Percentiles rank a stretch among this genome's conserved stretches.
phyloP scores from a whole-genome alignment of 2,888 invertebrate genomes.

The Thymelicus sylvestris region DNA sequence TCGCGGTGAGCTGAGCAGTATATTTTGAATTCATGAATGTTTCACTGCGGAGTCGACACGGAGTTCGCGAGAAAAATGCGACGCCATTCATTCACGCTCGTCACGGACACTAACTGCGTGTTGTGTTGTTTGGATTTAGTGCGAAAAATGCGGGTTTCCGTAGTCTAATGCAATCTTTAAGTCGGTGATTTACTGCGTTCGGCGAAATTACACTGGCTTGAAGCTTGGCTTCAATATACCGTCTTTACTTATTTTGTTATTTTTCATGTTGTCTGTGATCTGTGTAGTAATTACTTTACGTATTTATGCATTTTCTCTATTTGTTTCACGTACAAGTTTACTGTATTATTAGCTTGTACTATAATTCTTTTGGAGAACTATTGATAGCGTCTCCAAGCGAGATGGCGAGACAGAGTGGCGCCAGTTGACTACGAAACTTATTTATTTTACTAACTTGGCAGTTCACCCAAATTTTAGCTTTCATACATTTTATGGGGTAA shows the following conservation, averaged over 20 bases:
- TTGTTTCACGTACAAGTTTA: not conserved
- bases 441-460: constrained; percentile 34
- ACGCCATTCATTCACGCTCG: constrained; percentile 76
- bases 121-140: constrained; percentile 75
- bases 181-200: constrained; percentile 55
- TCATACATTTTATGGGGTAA: constrained; percentile 10
- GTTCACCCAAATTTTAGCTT: constrained; percentile 13
- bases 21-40: constrained; percentile 79
- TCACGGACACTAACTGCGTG: constrained; percentile 80
- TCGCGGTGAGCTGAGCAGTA: constrained; percentile 65
- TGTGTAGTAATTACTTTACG: not conserved
- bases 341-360: not conserved
- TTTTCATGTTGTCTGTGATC: not conserved
- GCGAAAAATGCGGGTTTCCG: constrained; percentile 66
- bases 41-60: constrained; percentile 73
- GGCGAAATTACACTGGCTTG: constrained; percentile 15
- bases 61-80: constrained; percentile 77
- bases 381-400: constrained; percentile 25
- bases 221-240: not conserved
- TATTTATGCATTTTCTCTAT: no score
- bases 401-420: constrained; percentile 64
- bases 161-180: constrained; percentile 63
- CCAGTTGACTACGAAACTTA: constrained; percentile 55
- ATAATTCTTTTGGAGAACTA: not conserved
- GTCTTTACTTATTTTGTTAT: not conserved